These are phyloP conservation scores for Oncorhynchus kisutch DNA, from an alignment of 2,113 vertebrate species.

Conservation along the genomic window DNA sequence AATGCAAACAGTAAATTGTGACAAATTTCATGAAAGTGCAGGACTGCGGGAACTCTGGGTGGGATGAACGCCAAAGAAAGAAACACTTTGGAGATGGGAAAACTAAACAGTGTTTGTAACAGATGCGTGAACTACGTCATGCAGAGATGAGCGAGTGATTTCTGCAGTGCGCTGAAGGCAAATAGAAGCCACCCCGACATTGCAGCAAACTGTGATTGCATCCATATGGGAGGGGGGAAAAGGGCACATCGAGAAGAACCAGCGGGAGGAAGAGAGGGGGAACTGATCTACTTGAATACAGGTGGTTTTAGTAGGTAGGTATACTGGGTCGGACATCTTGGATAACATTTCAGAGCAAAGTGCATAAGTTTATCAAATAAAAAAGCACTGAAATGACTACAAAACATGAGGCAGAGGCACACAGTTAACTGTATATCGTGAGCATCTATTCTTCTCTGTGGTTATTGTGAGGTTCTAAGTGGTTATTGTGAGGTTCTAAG, in stretches of 20 bases:
- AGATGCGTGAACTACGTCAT: conserved; percentile 49
- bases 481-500: no score
- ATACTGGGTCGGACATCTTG: background rate
- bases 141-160: conserved; percentile 52
- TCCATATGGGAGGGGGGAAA: conserved; percentile 25
- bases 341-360: background rate
- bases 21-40: background rate
- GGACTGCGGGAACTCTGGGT: conserved; percentile 6
- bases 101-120: conserved; percentile 12
- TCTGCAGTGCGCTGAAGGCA: conserved; percentile 42
- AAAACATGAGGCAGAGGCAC: background rate
- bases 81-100: background rate
- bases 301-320: conserved; percentile 29
- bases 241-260: conserved; percentile 6
- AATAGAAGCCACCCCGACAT: conserved; percentile 42
- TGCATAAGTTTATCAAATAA: background rate
- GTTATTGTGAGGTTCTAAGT: no score
- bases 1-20: background rate
- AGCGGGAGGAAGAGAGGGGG: conserved; percentile 16
- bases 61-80: background rate
- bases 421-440: no score
- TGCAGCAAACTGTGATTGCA: conserved; percentile 31
- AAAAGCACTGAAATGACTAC: background rate
- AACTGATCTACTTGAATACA: conserved; percentile 33
- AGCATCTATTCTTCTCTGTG: no score